Percentiles rank a stretch among this genome's conserved stretches.
phyloP scores from a whole-genome alignment of 2,888 invertebrate genomes.

The Acanthosepion lycidas region DNA sequence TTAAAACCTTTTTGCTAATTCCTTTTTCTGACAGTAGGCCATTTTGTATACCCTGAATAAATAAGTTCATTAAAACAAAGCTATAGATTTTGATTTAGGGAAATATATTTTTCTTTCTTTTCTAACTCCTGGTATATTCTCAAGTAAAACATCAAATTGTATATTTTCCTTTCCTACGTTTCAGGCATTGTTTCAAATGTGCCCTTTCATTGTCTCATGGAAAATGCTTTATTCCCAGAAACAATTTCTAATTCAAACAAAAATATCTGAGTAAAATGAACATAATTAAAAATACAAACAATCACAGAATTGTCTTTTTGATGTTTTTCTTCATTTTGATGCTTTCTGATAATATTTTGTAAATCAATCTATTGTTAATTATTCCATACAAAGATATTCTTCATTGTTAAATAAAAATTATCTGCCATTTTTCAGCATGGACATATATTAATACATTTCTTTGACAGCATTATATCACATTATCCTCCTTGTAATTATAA shows the following conservation, averaged over 20 bases:
- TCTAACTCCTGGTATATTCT: not conserved
- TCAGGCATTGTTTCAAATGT: not conserved
- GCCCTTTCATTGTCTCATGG: not conserved
- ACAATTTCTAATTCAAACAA: not conserved
- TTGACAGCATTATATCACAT: not conserved
- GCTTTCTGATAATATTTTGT: not conserved
- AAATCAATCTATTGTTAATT: constrained; percentile 33
- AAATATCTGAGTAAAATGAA: constrained; percentile 6
- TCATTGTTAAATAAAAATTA: constrained; percentile 17
- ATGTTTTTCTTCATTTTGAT: not conserved
- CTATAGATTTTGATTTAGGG: not conserved
- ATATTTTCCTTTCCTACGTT: not conserved
- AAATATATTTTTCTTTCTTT: not conserved
- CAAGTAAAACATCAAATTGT: not conserved
- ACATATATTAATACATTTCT: not conserved
- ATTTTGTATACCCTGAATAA: not conserved
- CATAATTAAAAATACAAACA: not conserved
- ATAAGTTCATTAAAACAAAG: not conserved
- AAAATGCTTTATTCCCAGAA: not conserved
- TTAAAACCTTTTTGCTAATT: not conserved
- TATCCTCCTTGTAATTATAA: not conserved
- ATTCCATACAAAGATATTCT: not conserved
- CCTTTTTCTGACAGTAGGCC: not conserved
- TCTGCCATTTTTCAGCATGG: not conserved
- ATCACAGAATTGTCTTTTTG: not conserved